Percentiles rank a stretch among this genome's conserved stretches.
Evolutionary conservation across 1,140 invertebrate species (phyloP).

Genomic region (Camponotus floridanus): DNA sequence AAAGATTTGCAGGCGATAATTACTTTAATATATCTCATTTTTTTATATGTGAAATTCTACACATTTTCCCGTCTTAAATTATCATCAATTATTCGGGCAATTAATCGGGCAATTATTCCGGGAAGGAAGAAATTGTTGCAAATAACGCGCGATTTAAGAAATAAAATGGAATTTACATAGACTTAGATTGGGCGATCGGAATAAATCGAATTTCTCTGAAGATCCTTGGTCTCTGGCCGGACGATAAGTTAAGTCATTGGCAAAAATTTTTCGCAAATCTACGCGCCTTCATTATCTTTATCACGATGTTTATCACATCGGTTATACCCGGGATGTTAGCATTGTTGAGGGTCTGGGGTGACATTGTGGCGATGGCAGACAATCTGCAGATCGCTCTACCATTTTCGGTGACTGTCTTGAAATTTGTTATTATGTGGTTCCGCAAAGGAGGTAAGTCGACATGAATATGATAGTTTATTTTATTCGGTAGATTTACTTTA

Average conservation of each 20-base stretch:
- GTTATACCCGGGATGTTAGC: conserved; percentile 11
- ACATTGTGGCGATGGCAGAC: conserved; percentile 16
- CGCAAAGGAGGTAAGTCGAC: conserved; percentile 38
- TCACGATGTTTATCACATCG: background rate
- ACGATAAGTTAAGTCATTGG: background rate
- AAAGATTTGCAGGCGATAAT: background rate
- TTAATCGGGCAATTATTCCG: background rate
- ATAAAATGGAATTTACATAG: conserved; percentile 26
- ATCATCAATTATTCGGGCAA: conserved; percentile 5
- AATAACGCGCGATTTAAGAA: background rate
- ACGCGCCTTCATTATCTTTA: background rate
- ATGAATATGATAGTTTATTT: background rate
- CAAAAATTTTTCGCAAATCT: background rate
- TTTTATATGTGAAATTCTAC: background rate
- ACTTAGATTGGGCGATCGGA: conserved; percentile 62
- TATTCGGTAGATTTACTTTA: background rate
- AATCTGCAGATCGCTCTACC: conserved; percentile 45
- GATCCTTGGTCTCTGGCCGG: conserved; percentile 47
- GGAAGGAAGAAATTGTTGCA: too few species aligned
- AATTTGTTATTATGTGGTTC: conserved; percentile 12
- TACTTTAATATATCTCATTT: background rate
- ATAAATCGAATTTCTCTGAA: conserved; percentile 54
- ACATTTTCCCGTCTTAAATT: background rate
- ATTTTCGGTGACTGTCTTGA: conserved; percentile 14
- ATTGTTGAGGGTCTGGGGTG: conserved; percentile 22